These are phyloP conservation scores for Gymnocypris eckloni DNA, from an alignment of 2,797 vertebrate species.

Conservation along the genomic window DNA sequence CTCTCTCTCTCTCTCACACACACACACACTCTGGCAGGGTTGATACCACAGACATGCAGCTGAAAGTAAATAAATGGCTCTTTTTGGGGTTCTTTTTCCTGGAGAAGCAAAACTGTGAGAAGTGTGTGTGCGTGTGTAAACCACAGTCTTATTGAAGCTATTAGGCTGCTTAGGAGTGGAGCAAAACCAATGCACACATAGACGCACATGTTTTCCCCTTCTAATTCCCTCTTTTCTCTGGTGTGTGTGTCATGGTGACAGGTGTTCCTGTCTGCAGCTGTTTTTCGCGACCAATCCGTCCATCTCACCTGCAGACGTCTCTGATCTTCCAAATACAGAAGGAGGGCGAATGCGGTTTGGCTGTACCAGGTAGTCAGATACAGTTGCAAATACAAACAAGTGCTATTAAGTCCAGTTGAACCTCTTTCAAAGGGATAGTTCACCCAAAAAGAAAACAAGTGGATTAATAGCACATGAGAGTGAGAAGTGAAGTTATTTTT, in stretches of 20 bases:
- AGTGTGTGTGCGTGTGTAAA: constrained; percentile 74
- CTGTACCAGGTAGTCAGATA: constrained; percentile 25
- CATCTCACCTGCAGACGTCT: constrained; percentile 42
- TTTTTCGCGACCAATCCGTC: neutral
- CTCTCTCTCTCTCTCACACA: constrained; percentile 59
- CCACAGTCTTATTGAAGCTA: constrained; percentile 84
- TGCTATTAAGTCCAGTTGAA: constrained; percentile 72
- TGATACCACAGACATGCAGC: constrained; percentile 68
- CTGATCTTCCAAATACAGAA: constrained; percentile 24
- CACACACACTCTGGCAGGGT: constrained; percentile 61
- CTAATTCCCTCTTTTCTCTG: constrained; percentile 35
- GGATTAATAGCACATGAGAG: neutral
- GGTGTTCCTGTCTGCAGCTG: constrained; percentile 43
- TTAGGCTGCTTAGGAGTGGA: constrained; percentile 76
- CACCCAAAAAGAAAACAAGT: constrained; percentile 1
- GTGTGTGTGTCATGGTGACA: constrained; percentile 36
- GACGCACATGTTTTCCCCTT: constrained; percentile 47
- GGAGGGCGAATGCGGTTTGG: constrained; percentile 26
- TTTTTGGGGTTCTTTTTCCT: constrained; percentile 76
- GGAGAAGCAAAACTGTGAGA: constrained; percentile 76
- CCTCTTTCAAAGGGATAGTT: constrained; percentile 29
- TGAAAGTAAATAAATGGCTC: constrained; percentile 79
- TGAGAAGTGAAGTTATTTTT: constrained; percentile 4
- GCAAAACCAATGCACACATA: constrained; percentile 68
- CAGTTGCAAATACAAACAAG: constrained; percentile 68